Conservation (phyloP, 2,888 invertebrate species). For the Oeneis ivallda region DNA sequence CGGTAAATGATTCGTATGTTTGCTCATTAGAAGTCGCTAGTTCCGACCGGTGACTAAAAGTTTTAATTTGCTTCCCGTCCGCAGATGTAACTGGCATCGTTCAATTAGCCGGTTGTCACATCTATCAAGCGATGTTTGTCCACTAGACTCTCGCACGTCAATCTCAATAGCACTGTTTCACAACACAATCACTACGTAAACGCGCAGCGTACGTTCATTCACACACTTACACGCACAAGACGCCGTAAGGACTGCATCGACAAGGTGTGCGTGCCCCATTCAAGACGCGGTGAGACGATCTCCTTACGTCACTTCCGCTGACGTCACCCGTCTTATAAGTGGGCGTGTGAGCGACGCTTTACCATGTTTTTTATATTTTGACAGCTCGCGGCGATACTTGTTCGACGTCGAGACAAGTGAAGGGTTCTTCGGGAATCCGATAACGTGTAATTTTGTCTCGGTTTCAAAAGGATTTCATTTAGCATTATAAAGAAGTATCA, state of each 20-base stretch:
- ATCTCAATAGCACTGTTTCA: slow-evolving; percentile 62
- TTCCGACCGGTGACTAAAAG: slow-evolving; percentile 47
- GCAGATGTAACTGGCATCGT: slow-evolving; percentile 59
- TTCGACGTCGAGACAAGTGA: slow-evolving; percentile 57
- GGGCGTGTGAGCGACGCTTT: slow-evolving; percentile 69
- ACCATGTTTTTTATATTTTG: slow-evolving; percentile 62
- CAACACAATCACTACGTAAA: slow-evolving; percentile 57
- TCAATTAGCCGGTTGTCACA: slow-evolving; percentile 63
- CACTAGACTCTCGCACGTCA: slow-evolving; percentile 58
- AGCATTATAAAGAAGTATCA: slow-evolving; percentile 39
- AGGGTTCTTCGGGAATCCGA: slow-evolving; percentile 54
- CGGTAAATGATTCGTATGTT: slow-evolving; percentile 53
- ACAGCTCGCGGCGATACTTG: slow-evolving; percentile 54
- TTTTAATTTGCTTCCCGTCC: slow-evolving; percentile 56
- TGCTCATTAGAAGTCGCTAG: slow-evolving; percentile 58
- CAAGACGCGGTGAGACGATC: slow-evolving; percentile 59
- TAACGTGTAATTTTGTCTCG: slow-evolving; percentile 55
- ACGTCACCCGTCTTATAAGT: slow-evolving; percentile 72
- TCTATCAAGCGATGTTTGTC: slow-evolving; percentile 60
- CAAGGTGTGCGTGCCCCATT: slow-evolving; percentile 67
- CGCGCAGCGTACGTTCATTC: slow-evolving; percentile 69
- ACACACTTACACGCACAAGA: slow-evolving; percentile 57
- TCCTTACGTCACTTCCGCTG: slow-evolving; percentile 73
- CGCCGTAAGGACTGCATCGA: slow-evolving; percentile 32
- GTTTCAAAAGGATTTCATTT: slow-evolving; percentile 33